These are phyloP conservation scores for Sogatella furcifera DNA, from an alignment of 1,140 invertebrate genomes.

Conservation along the genomic window DNA sequence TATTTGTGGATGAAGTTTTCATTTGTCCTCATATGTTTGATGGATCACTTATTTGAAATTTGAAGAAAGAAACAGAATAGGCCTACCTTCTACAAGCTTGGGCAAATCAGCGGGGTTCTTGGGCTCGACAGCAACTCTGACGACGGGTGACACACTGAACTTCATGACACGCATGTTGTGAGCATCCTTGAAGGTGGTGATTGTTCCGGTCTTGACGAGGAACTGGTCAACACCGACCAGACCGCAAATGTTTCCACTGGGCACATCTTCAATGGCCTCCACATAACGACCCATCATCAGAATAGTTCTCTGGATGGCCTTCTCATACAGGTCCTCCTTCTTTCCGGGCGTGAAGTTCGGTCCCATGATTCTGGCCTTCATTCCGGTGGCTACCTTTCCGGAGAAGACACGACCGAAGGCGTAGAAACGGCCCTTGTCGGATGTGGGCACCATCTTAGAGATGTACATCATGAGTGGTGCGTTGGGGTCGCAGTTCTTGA, in stretches of 20 bases:
- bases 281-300: slow-evolving; percentile 99
- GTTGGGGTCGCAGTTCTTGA: slow-evolving; percentile 88
- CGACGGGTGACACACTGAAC: slow-evolving; percentile 98
- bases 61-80: slow-evolving; percentile 15
- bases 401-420: slow-evolving; percentile 99
- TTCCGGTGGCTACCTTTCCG: slow-evolving; percentile 86
- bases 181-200: slow-evolving; percentile 96
- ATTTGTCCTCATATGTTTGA: not conserved
- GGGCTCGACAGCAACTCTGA: slow-evolving; percentile 97
- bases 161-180: slow-evolving; percentile 99
- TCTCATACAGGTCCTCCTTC: slow-evolving; percentile 98
- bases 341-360: slow-evolving; percentile 96
- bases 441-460: slow-evolving; percentile 99
- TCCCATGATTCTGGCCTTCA: slow-evolving; percentile 97
- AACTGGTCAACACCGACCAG: slow-evolving; percentile 99
- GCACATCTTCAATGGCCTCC: slow-evolving; percentile 99
- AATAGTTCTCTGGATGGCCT: slow-evolving; percentile 98
- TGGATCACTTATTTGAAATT: not conserved
- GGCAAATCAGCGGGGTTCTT: slow-evolving; percentile 99
- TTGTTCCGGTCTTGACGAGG: slow-evolving; percentile 98
- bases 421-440: slow-evolving; percentile 99
- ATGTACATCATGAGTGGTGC: slow-evolving; percentile 99
- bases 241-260: slow-evolving; percentile 99
- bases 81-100: slow-evolving; percentile 86
- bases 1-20: not conserved